phyloP scores from a whole-genome alignment of 1,140 invertebrate genomes.

The Brachionus koreanus region DNA sequence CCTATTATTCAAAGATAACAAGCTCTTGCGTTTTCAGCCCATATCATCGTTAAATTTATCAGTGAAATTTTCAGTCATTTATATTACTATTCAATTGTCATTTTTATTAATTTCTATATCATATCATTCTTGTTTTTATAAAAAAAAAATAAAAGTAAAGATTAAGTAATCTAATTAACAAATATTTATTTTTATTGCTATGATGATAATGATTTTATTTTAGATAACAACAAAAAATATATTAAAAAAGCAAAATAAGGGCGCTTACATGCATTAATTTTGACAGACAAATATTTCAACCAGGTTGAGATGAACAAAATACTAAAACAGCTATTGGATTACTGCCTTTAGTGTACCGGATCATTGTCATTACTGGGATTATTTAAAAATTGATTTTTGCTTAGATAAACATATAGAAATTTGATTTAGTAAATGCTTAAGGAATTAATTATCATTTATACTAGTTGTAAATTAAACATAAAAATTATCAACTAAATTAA shows the following conservation, averaged over 20 bases:
- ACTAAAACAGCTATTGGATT: background rate
- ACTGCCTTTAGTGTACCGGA: background rate
- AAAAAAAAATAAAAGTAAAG: slow-evolving; percentile 37
- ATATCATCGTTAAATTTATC: slow-evolving; percentile 12
- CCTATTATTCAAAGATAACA: slow-evolving; percentile 21
- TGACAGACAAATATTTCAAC: background rate
- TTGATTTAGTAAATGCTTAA: background rate
- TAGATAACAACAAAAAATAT: slow-evolving; percentile 20
- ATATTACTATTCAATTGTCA: slow-evolving; percentile 20
- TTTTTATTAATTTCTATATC: slow-evolving; percentile 42
- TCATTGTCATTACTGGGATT: background rate
- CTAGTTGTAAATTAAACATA: background rate
- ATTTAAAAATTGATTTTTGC: slow-evolving; percentile 2
- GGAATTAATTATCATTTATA: background rate
- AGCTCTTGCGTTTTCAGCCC: background rate
- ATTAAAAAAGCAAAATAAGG: background rate
- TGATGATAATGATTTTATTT: slow-evolving; percentile 31
- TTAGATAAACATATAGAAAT: background rate
- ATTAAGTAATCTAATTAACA: slow-evolving; percentile 43
- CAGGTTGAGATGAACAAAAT: background rate
- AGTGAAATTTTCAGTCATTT: slow-evolving; percentile 10
- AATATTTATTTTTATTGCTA: slow-evolving; percentile 43
- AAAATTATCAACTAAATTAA: background rate
- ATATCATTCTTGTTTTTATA: background rate
- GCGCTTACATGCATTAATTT: background rate